Base-by-base conservation (phyloP, 2,888 invertebrate species). In the Cephus runcator region DNA sequence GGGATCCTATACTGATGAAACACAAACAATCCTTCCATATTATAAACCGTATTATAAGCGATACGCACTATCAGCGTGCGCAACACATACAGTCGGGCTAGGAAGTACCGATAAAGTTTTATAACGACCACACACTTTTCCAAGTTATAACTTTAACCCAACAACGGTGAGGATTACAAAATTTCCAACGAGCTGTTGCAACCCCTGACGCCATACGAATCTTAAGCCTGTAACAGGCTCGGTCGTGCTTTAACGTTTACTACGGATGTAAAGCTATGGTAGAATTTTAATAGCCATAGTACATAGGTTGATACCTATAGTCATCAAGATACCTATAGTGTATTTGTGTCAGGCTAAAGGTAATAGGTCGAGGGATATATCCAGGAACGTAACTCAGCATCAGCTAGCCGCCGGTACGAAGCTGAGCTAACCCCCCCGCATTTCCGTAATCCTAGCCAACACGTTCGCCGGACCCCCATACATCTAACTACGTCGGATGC, bases 361-460 rank as follows among this genome's bases (percentile, higher is more conserved):
- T 87, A 89, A 89, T 89, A 88, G 90, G 87, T 88, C 85, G 77
- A 83, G 88, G 90, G 91, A 90, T 91, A 90, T 89, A 91, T 88
- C 84, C 78, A 79, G 80, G 87, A 83, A 88, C 89, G 91, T 91
- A 91, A 91, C 89, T 91, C 90, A 91, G 90, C 90, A 91, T 91
- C 91, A 91, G 88, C 84, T 80, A 79, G 79, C 79, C 77, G 79
- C 77, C 79, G 79, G 82, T 82, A 84, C 85, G 80, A 77, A 83
- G 80, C 83, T 81, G 79, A 82, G 79, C 81, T 85, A 83, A 83
- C 75, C 84, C 79, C 79, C 56, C 80, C 79, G 83, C 83, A 85
- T 87, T 86, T 87, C 88, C 86, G 90, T 91, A 91, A 91, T 91
- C 91, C 91, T 84, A 81, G 81, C 80, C 88, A 89, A 89, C 90